phyloP scores from a whole-genome alignment of 2,797 vertebrate genomes.

The Acrossocheilus wenchowensis region DNA sequence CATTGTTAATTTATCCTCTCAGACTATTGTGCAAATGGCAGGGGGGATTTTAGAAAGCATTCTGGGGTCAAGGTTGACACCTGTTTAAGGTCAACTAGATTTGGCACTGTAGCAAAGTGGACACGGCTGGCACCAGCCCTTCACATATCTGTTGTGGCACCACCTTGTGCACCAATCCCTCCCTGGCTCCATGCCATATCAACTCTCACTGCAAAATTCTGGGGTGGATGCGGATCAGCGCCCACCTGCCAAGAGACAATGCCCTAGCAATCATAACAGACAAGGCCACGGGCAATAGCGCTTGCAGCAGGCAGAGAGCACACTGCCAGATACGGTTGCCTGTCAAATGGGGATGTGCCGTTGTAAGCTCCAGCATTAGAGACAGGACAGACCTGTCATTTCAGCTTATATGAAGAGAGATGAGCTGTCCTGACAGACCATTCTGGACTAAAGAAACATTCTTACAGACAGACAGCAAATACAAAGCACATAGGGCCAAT shows the following conservation, averaged over 20 bases:
- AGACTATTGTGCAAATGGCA: not conserved
- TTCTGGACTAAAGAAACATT: conserved; percentile 23
- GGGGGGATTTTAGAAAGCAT: not conserved
- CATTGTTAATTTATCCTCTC: conserved; percentile 4
- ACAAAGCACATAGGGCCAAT: not conserved
- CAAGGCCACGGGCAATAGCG: not conserved
- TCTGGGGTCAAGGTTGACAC: conserved; percentile 16
- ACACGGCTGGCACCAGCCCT: conserved; percentile 7
- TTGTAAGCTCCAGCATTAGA: conserved; percentile 2
- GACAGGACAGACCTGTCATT: conserved; percentile 23
- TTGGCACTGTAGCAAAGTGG: conserved; percentile 13
- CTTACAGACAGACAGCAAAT: conserved; percentile 4
- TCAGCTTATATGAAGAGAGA: conserved; percentile 7
- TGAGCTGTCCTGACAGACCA: not conserved
- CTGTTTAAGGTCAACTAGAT: conserved; percentile 48
- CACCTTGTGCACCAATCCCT: conserved; percentile 15
- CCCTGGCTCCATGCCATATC: conserved; percentile 26
- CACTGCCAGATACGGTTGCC: not conserved
- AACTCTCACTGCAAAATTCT: not conserved
- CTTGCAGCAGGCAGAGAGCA: conserved; percentile 21
- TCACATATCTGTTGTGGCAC: conserved; percentile 15
- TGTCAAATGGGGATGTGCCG: not conserved
- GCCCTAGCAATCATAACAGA: conserved; percentile 7
- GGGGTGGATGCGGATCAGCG: conserved; percentile 11
- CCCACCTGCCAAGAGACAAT: conserved; percentile 46